phyloP scores from a whole-genome alignment of 2,797 vertebrate genomes.

The Centroberyx gerrardi region DNA sequence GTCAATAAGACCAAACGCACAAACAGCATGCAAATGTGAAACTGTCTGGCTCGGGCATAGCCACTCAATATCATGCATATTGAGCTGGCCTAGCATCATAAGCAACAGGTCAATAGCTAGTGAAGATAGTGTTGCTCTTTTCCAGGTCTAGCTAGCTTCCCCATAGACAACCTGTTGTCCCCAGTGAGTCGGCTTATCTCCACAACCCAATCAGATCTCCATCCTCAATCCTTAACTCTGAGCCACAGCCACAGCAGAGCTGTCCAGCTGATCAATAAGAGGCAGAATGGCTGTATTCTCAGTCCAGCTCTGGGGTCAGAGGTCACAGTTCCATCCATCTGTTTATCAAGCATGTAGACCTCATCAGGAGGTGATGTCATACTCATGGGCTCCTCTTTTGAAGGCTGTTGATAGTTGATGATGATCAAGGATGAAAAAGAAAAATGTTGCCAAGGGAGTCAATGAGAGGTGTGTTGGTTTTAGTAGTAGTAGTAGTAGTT shows the following conservation, averaged over 20 bases:
- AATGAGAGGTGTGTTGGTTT: neutral
- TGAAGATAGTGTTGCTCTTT: conserved; percentile 69
- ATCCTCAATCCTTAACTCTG: conserved; percentile 27
- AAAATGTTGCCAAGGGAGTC: neutral
- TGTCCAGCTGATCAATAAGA: conserved; percentile 74
- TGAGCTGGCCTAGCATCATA: conserved; percentile 76
- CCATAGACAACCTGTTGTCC: conserved; percentile 71
- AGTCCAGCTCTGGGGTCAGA: conserved; percentile 69
- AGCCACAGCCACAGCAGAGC: conserved; percentile 30
- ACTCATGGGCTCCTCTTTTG: conserved; percentile 19
- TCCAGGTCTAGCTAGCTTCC: conserved; percentile 53
- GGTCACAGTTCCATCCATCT: conserved; percentile 67
- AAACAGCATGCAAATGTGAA: conserved; percentile 84
- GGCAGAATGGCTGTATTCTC: conserved; percentile 63
- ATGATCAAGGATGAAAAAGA: neutral
- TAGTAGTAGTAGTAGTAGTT: neutral
- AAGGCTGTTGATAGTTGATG: conserved; percentile 38
- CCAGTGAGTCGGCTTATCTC: conserved; percentile 63
- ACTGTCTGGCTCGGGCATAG: conserved; percentile 67
- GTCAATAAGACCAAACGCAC: conserved; percentile 81
- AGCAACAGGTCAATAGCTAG: conserved; percentile 86
- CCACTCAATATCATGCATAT: conserved; percentile 83
- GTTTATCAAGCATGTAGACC: conserved; percentile 55
- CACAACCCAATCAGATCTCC: conserved; percentile 69
- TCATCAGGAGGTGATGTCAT: conserved; percentile 51